Conservation (phyloP, 2,113 vertebrate genomes). For the Oryzias curvinotus region DNA sequence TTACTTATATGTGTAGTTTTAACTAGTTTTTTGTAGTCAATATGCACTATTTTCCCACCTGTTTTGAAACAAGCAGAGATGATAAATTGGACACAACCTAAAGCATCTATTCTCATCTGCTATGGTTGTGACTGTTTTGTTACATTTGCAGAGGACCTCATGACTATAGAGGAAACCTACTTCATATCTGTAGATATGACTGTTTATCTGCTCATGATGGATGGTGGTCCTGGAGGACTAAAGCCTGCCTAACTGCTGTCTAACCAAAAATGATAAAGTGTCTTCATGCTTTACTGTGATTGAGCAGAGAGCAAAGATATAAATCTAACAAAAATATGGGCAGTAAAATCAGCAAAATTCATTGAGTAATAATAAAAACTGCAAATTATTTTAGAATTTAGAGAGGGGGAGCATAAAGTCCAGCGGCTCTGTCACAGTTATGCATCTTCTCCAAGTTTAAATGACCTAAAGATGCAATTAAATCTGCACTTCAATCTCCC, state of each 20-base stretch:
- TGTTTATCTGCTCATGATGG: not conserved
- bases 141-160: no score
- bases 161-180: no score
- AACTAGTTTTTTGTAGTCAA: no score
- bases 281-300: conserved; percentile 5
- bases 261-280: conserved; percentile 8
- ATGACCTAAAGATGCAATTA: conserved; percentile 73
- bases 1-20: no score
- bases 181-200: no score
- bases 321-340: conserved; percentile 30
- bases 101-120: no score
- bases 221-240: conserved; percentile 6
- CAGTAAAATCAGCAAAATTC: conserved; percentile 31
- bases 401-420: conserved; percentile 20
- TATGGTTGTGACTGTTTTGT: no score
- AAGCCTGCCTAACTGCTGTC: conserved; percentile 3
- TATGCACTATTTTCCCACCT: not conserved
- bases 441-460: conserved; percentile 40
- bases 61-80: conserved; percentile 45
- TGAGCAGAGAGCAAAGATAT: conserved; percentile 2
- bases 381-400: conserved; percentile 40
- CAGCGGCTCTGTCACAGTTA: conserved; percentile 28
- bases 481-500: conserved; percentile 66
- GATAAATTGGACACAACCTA: not conserved
- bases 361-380: conserved; percentile 34